Percentiles rank a stretch among this genome's conserved stretches.
phyloP scores from a whole-genome alignment of 2,797 vertebrate genomes.

The Fratercula arctica region DNA sequence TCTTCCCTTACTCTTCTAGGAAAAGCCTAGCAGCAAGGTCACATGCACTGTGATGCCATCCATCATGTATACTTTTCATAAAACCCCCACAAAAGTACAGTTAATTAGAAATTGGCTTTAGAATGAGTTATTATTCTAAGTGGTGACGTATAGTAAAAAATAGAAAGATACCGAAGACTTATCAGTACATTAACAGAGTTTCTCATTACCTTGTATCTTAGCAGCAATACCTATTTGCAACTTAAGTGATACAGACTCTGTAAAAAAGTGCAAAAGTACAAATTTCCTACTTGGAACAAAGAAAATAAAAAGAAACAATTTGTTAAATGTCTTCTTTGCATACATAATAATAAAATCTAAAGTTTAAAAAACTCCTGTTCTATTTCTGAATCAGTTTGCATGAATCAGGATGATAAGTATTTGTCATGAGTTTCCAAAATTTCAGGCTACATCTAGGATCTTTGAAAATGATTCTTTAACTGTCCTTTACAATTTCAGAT shows the following conservation, averaged over 20 bases:
- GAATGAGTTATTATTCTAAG: neutral
- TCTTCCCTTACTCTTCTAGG: neutral
- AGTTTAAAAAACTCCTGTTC: neutral
- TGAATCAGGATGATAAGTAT: neutral
- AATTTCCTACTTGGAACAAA: neutral
- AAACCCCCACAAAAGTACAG: neutral
- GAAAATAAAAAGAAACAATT: neutral
- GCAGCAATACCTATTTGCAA: neutral
- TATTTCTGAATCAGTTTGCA: neutral
- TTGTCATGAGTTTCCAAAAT: neutral
- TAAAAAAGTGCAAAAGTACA: neutral
- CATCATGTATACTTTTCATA: neutral
- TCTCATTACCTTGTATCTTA: neutral
- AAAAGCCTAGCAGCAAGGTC: neutral
- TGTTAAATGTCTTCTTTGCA: neutral
- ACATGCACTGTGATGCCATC: neutral
- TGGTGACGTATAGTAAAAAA: neutral
- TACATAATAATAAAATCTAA: neutral
- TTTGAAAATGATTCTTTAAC: neutral
- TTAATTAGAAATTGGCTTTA: neutral
- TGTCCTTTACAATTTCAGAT: neutral
- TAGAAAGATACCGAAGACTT: neutral
- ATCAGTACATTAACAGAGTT: neutral
- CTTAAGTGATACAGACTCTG: neutral
- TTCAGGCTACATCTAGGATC: neutral